phyloP scores from a whole-genome alignment of 2,797 vertebrate genomes.

The Zenarchopterus dispar region DNA sequence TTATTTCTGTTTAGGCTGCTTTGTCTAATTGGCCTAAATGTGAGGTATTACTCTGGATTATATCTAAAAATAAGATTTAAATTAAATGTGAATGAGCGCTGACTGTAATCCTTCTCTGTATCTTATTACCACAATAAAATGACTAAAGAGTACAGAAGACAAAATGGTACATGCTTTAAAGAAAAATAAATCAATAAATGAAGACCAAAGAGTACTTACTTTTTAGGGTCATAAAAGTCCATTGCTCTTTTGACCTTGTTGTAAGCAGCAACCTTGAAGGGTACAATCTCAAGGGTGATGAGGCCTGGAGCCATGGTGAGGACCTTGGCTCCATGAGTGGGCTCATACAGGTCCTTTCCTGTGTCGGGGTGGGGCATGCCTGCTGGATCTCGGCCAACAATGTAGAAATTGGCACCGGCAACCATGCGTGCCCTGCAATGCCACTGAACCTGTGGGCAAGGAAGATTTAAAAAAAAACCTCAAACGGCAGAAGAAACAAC shows the following conservation, averaged over 20 bases:
- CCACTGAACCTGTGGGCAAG: conserved; percentile 92
- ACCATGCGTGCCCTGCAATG: conserved; percentile 98
- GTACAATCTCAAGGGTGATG: conserved; percentile 95
- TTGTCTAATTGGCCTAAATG: conserved; percentile 48
- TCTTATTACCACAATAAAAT: conserved; percentile 14
- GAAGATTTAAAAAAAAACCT: background rate
- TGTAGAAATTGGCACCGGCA: conserved; percentile 98
- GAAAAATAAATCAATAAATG: background rate
- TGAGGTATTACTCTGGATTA: conserved; percentile 39
- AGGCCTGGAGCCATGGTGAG: conserved; percentile 98
- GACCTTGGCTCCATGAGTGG: conserved; percentile 95
- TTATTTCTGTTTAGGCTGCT: conserved; percentile 56
- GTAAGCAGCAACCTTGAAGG: conserved; percentile 97
- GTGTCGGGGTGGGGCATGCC: conserved; percentile 96
- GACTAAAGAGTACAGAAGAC: conserved; percentile 7
- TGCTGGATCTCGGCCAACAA: conserved; percentile 96
- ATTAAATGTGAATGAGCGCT: conserved; percentile 12
- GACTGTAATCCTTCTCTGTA: conserved; percentile 1
- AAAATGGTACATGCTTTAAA: background rate
- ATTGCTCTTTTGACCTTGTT: conserved; percentile 94
- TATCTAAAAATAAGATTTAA: conserved; percentile 35
- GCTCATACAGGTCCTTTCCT: conserved; percentile 96
- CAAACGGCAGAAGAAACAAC: background rate
- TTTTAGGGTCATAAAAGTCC: conserved; percentile 94
- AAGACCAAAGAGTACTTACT: conserved; percentile 82